Base-by-base conservation (phyloP, 2,888 invertebrate genomes). In the Dicroscelio sp. region DNA sequence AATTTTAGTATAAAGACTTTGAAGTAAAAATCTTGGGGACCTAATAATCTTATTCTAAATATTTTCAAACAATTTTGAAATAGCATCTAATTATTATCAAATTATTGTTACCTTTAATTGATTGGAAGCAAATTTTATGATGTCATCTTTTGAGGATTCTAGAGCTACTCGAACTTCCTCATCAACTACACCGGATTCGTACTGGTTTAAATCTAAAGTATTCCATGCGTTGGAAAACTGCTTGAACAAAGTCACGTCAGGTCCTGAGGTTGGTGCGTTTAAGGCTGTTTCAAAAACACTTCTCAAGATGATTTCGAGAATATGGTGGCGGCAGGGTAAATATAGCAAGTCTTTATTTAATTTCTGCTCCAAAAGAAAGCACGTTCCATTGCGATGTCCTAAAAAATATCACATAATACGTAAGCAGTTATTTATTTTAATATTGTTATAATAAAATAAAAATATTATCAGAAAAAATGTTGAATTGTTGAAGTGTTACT, bases 321-420 rank as follows among this genome's bases (percentile, higher is more conserved):
- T n/a, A n/a, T n/a, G n/a, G 71, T 95, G 94, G 12, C 94, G 88
- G 75, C 31, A 67, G 12, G 67, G 14, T n/a, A n/a, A n/a, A n/a
- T n/a, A n/a, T n/a, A n/a, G n/a, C n/a, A n/a, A n/a, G n/a, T n/a
- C n/a, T n/a, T 3, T 95, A 84, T 31, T 93, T 92, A 10, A 95
- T 60, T 67, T 94, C 86, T 86, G 90, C 90, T 92, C 31, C 69
- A 67, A 35, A 67, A 31, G 67, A 33, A 67, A 17, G 31, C 69
- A 71, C 25, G 43, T 71, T 25, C 69, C 43, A 43, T 43, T 71
- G 8, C 38, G 69, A 5, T 25, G 10, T 20, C 69, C 69, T 71
- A 23, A 71, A 43, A 38, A 71, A 71, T 33, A 27, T 25, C 25
- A 27, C 27, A 63, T 12, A 63, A 63, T 63, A 25, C 10, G 10